These are phyloP conservation scores for Tinamus major DNA, from an alignment of 2,797 vertebrate species.

Conservation along the genomic window DNA sequence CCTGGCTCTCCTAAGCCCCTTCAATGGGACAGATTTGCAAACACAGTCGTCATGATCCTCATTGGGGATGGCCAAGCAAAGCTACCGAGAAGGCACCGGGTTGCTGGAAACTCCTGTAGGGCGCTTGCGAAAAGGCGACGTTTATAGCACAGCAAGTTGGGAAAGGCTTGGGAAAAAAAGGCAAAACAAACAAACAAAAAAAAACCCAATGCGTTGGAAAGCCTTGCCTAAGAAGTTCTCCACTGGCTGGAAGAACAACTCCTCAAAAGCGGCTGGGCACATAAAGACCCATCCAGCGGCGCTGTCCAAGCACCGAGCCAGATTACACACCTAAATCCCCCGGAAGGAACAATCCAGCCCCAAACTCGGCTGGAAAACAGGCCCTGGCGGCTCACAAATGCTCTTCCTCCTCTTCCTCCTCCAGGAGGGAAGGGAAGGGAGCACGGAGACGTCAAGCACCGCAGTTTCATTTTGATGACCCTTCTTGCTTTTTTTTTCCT, in stretches of 20 bases:
- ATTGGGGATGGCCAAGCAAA: not conserved
- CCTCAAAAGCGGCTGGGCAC: not conserved
- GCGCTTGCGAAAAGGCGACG: not conserved
- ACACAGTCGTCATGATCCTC: not conserved
- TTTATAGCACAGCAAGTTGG: not conserved
- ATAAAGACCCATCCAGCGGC: not conserved
- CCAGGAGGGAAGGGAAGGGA: not conserved
- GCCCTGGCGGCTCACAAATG: not conserved
- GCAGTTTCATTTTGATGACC: constrained; percentile 20
- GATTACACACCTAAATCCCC: not conserved
- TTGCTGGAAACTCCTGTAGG: accelerated
- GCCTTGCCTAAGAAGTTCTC: not conserved
- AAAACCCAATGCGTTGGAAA: not conserved
- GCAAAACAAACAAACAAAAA: not conserved
- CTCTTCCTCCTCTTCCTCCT: not conserved
- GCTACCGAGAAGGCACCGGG: accelerated
- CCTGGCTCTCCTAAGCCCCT: too few species aligned
- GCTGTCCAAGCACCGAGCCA: not conserved
- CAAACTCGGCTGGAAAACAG: not conserved
- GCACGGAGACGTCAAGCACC: constrained; percentile 25
- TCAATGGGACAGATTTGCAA: not conserved
- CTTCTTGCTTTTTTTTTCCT: not conserved
- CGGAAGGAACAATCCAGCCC: accelerated
- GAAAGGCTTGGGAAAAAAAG: not conserved
- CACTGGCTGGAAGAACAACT: not conserved